Base-by-base conservation (phyloP, 2,797 vertebrate species). In the Taeniopygia guttata region DNA sequence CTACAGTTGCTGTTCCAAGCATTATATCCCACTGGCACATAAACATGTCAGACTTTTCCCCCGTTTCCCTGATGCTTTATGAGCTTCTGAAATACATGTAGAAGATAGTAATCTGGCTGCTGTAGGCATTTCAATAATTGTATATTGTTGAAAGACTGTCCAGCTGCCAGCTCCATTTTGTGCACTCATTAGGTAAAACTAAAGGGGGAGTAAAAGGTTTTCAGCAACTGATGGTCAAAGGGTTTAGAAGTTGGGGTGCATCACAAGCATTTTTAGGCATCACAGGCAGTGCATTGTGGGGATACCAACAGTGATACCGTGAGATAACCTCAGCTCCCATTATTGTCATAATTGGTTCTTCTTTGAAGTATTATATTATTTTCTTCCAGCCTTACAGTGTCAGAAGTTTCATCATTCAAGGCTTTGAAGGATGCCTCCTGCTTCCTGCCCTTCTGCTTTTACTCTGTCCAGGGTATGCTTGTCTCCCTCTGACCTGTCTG, bases 121-220 rank as follows among this genome's bases (percentile, higher is more conserved):
- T 67, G 68, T 25, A 78, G 49, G 25, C 62, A 64, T 91, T 94
- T 91, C 29, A 48, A 8, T 91, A 95, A 95, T 79, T 94, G 60
- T 54, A 8, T 48, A 19, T 49, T 92, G 87, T 87, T 95, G 95
- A 91, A 92, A 88, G 72, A 29, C 66, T 76, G 0, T 76, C 23
- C 30, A 81, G 48, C 66, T 90, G 89, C 94, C 64, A 86, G 90
- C 63, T 93, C 63, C 54, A 46, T 94, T 84, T 90, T 90, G 43
- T 93, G 83, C 38, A 20, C 52, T 69, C 1, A 1, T 22, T 75
- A 45, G 81, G 63, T 87, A 49, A 84, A 82, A 64, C 19, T 62
- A 64, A 94, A 22, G 23, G 20, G 19, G 13, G 48, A 70, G 42
- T 74, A 77, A 75, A 77, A 87, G 52, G 55, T 55, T 6, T 4